Evolutionary conservation across 2,888 invertebrate genomes (phyloP).

Genomic region (Chesias legatella): DNA sequence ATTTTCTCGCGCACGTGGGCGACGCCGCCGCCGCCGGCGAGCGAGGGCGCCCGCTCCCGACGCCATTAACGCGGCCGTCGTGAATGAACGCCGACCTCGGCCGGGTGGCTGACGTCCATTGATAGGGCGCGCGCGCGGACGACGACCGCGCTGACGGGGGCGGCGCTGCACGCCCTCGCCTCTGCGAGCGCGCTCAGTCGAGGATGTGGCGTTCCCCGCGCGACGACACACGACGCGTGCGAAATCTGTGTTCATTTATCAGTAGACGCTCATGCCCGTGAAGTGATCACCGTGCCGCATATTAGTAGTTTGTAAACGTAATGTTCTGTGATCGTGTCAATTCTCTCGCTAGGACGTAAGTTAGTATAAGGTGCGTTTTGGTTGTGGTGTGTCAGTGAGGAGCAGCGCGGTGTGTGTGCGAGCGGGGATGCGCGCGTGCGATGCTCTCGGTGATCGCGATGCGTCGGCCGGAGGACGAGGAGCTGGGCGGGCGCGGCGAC

Average conservation of each 20-base stretch:
- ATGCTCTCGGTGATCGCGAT: slow-evolving; percentile 85
- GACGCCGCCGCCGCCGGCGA: slow-evolving; percentile 50
- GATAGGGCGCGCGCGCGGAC: slow-evolving; percentile 73
- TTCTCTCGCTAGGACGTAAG: slow-evolving; percentile 55
- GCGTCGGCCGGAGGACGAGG: slow-evolving; percentile 87
- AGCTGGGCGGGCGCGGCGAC: slow-evolving; percentile 73
- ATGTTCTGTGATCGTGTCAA: slow-evolving; percentile 76
- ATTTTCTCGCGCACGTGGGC: slow-evolving; percentile 80
- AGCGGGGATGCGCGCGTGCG: slow-evolving; percentile 75
- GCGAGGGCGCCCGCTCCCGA: slow-evolving; percentile 65
- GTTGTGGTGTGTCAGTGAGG: slow-evolving; percentile 22
- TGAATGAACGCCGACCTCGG: slow-evolving; percentile 77
- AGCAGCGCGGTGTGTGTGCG: slow-evolving; percentile 53
- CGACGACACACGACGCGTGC: slow-evolving; percentile 70
- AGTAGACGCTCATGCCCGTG: slow-evolving; percentile 58
- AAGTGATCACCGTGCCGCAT: slow-evolving; percentile 55
- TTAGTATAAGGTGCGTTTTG: slow-evolving; percentile 41
- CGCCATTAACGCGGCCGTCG: slow-evolving; percentile 76
- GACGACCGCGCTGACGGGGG: slow-evolving; percentile 69
- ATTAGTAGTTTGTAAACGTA: slow-evolving; percentile 54
- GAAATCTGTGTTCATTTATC: slow-evolving; percentile 76
- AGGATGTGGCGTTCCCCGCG: slow-evolving; percentile 75
- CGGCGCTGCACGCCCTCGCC: slow-evolving; percentile 72
- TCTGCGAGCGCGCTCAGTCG: slow-evolving; percentile 79
- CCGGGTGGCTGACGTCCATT: slow-evolving; percentile 71